Percentiles rank a stretch among this genome's conserved stretches.
These are phyloP conservation scores for Tanytarsus gracilentus DNA, from an alignment of 2,888 invertebrate species.

Conservation along the genomic window DNA sequence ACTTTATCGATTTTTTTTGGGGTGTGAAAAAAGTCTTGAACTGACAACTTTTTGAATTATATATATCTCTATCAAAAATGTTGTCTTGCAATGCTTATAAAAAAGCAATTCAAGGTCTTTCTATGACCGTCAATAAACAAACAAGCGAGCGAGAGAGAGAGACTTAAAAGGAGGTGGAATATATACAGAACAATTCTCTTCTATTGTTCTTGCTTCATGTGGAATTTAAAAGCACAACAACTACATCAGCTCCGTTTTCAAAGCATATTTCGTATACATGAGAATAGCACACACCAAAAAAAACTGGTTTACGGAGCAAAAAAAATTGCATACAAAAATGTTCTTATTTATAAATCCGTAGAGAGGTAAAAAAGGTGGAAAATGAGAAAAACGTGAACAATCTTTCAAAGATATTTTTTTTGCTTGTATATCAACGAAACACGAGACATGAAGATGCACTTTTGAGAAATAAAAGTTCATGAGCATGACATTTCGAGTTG, in stretches of 20 bases:
- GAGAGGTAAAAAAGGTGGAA: slow-evolving; percentile 15
- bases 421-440: neutral
- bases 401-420: neutral
- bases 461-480: no score
- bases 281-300: neutral
- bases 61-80: neutral
- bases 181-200: neutral
- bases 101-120: neutral
- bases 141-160: no score
- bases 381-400: slow-evolving; percentile 12
- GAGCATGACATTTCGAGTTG: no score
- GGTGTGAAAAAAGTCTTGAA: neutral
- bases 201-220: neutral
- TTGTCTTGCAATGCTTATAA: neutral
- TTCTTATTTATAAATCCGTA: no score
- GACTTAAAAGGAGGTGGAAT: no score
- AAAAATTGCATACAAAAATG: neutral
- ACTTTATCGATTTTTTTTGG: slow-evolving; percentile 1
- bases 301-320: slow-evolving; percentile 3
- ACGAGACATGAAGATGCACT: neutral
- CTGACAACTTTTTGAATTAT: neutral
- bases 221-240: neutral
- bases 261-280: no score
- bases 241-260: neutral
- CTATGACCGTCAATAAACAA: neutral